These are phyloP conservation scores for Cenopis cana DNA, from an alignment of 2,888 invertebrate genomes.

Conservation along the genomic window DNA sequence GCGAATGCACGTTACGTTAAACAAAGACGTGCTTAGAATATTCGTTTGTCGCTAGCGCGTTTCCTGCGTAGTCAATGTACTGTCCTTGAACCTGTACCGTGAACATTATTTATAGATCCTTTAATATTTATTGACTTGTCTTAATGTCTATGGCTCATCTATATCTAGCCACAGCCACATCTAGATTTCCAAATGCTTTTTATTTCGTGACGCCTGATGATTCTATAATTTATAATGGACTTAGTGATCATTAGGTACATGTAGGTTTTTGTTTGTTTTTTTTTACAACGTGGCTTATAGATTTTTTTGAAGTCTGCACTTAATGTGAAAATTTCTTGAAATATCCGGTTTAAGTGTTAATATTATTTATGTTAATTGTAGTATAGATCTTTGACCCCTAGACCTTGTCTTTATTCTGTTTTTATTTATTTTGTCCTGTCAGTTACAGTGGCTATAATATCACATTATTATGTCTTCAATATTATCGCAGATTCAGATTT, in stretches of 20 bases:
- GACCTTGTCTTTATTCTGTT: background rate
- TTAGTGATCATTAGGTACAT: slow-evolving; percentile 50
- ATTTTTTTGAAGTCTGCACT: slow-evolving; percentile 35
- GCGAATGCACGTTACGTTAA: background rate
- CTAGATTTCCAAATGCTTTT: slow-evolving; percentile 63
- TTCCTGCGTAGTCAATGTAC: slow-evolving; percentile 7
- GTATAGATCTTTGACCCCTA: background rate
- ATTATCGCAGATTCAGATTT: no score
- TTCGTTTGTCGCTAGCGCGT: background rate
- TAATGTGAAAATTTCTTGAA: slow-evolving; percentile 30
- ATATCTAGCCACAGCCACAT: slow-evolving; percentile 62
- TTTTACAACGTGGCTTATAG: slow-evolving; percentile 36
- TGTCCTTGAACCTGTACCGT: slow-evolving; percentile 10
- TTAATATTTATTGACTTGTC: slow-evolving; percentile 66
- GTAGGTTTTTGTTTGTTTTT: slow-evolving; percentile 49
- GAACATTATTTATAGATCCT: slow-evolving; percentile 59
- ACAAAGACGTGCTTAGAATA: background rate
- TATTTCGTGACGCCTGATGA: slow-evolving; percentile 54
- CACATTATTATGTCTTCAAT: no score
- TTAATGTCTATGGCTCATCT: slow-evolving; percentile 49
- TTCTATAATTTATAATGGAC: slow-evolving; percentile 58
- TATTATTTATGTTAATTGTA: background rate
- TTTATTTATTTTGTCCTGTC: background rate
- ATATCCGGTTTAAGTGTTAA: slow-evolving; percentile 24
- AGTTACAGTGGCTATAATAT: no score